Evolutionary conservation across 2,797 vertebrate genomes (phyloP), one percentile per base, ranked within the genome.

Genomic region (Chromobotia macracanthus): DNA sequence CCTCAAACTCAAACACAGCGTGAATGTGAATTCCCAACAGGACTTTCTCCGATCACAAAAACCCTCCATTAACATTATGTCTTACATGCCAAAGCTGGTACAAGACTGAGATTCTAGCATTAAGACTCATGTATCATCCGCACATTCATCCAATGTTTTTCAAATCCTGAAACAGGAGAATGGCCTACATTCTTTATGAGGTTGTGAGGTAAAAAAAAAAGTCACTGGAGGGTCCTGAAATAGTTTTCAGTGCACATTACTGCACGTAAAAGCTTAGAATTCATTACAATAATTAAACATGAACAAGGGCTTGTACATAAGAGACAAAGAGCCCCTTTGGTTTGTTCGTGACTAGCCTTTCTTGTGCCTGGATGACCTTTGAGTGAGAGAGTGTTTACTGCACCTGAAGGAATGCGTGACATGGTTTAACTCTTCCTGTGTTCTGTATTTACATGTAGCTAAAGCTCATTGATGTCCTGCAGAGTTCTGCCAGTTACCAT

Each of bases 151-250:
- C 15, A 15, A 21, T 71, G 41, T 31, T 67, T 60, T 61, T 73
- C 50, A 28, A 55, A 51, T 73, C 53, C 64, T 68, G 38, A 77
- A 78, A 79, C 31, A 65, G 31, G 46, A 71, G 67, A n/a, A 50
- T 84, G 70, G 66, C 75, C 79, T 84, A 74, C 50, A 81, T 81
- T 81, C 60, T 65, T 77, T 65, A 73, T 51, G 58, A 78, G 75
- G 55, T 61, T 51, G 66, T 21, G 38, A 80, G 67, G 50, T 61
- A 38, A 60, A 77, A 28, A 80, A 82, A 67, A 69, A 63, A 48
- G 19, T 23, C 77, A 76, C 70, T 1, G n/a, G 72, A 83, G 73
- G 79, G 68, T 76, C 65, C 64, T 41, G 68, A 77, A 83, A 83
- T 80, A 80, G 65, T 76, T 41, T 60, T 31, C 66, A 48, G 68